phyloP scores from a whole-genome alignment of 2,113 vertebrate genomes.

The Bubo blakistoni region DNA sequence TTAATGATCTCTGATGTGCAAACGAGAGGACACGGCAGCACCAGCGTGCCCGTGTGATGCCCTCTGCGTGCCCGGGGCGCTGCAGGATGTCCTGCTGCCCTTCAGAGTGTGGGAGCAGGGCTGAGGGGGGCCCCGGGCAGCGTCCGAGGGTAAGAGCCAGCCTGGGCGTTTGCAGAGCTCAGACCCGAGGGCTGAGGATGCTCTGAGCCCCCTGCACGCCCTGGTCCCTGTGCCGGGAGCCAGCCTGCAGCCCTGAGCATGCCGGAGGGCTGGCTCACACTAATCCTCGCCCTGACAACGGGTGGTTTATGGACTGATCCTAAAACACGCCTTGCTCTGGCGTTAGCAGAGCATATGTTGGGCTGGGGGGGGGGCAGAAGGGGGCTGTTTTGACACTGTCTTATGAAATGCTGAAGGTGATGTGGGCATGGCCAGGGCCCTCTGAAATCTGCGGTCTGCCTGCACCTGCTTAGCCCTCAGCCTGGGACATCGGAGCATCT shows the following conservation, averaged over 20 bases:
- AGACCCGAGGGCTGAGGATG: fast-evolving
- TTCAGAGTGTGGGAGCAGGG: fast-evolving
- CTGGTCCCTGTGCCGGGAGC: not conserved
- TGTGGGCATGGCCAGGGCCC: not conserved
- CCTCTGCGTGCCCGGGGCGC: not conserved
- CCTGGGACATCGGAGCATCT: fast-evolving
- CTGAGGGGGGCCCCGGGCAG: not conserved
- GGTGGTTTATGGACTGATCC: not conserved
- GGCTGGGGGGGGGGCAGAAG: not conserved
- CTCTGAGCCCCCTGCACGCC: not conserved
- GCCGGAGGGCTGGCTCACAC: fast-evolving
- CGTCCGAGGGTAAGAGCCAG: not conserved
- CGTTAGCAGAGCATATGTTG: not conserved
- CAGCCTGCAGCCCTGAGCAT: not conserved
- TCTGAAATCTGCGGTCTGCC: not conserved
- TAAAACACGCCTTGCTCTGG: not conserved
- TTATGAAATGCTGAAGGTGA: not conserved
- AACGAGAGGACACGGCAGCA: not conserved
- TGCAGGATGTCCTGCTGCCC: not conserved
- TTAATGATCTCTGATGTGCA: not conserved
- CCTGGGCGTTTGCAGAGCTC: not conserved
- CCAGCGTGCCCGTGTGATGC: not conserved
- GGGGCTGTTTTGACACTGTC: not conserved
- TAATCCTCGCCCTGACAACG: not conserved
- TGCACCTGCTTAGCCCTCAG: not conserved